Conservation (phyloP, 2,113 vertebrate genomes). For the Limanda limanda region DNA sequence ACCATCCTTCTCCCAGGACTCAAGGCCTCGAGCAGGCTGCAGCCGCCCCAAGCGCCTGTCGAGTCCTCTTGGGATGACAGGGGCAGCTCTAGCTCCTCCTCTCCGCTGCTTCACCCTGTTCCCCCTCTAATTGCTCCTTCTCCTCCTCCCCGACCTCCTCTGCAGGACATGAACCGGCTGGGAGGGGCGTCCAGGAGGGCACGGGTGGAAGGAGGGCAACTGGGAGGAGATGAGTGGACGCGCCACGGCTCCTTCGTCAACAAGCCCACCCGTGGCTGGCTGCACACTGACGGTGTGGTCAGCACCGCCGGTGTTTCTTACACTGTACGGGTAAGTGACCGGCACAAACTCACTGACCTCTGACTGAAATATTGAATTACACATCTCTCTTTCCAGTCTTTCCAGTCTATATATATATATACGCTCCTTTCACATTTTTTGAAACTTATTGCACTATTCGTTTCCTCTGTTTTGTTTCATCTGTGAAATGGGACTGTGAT, state of each 20-base stretch:
- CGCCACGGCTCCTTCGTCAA: conserved; percentile 99
- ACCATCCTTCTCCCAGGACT: conserved; percentile 85
- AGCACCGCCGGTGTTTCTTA: conserved; percentile 95
- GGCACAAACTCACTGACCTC: conserved; percentile 8
- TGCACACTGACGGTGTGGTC: conserved; percentile 94
- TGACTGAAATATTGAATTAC: conserved; percentile 4
- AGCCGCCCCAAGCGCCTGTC: conserved; percentile 46
- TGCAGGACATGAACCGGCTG: conserved; percentile 99
- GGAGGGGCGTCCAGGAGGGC: conserved; percentile 92
- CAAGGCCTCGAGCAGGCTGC: conserved; percentile 72
- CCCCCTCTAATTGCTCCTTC: conserved; percentile 77
- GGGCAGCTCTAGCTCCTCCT: conserved; percentile 69
- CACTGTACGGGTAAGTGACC: conserved; percentile 81
- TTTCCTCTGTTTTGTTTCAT: conserved; percentile 17
- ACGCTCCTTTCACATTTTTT: conserved; percentile 2
- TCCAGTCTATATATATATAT: neutral
- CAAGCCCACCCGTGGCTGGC: conserved; percentile 96
- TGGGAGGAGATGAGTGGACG: conserved; percentile 98
- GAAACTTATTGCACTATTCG: neutral
- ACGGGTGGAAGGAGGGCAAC: conserved; percentile 96
- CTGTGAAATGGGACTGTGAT: conserved; percentile 15
- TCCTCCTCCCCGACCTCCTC: conserved; percentile 86
- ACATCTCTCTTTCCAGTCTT: neutral
- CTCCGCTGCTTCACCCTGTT: conserved; percentile 59
- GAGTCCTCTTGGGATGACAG: conserved; percentile 69